Conservation (phyloP, 2,113 vertebrate genomes). For the Physeter macrocephalus region DNA sequence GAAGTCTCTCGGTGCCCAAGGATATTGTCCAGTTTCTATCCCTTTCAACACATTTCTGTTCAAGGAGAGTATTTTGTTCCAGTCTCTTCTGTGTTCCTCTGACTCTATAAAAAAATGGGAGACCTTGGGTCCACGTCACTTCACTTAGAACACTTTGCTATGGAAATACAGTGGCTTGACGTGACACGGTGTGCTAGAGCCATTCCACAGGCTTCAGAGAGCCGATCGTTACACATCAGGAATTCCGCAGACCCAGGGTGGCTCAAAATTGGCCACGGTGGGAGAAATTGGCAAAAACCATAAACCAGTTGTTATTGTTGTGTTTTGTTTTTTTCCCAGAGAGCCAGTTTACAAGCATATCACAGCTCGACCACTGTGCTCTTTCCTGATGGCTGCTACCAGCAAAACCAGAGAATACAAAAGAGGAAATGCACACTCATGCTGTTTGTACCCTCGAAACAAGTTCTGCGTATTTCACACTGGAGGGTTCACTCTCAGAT, state of each 20-base stretch:
- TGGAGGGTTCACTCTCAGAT: not conserved
- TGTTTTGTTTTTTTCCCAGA: not conserved
- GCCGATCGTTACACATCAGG: not conserved
- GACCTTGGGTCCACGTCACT: rapidly evolving
- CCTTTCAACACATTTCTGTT: not conserved
- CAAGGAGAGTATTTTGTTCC: not conserved
- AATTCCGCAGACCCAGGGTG: not conserved
- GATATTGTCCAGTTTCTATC: not conserved
- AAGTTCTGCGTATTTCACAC: not conserved
- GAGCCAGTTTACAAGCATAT: not conserved
- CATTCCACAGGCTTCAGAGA: not conserved
- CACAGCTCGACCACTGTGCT: rapidly evolving
- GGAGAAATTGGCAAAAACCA: not conserved
- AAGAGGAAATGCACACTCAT: not conserved
- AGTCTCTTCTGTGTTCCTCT: not conserved
- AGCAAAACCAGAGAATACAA: not conserved
- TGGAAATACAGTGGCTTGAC: not conserved
- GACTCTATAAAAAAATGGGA: not conserved
- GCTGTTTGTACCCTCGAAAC: not conserved
- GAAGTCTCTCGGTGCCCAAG: rapidly evolving
- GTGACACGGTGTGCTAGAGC: rapidly evolving
- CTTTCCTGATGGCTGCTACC: not conserved
- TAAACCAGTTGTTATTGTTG: not conserved
- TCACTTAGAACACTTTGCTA: not conserved
- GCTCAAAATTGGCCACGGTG: not conserved